These are phyloP conservation scores for Aspidapion aeneum DNA, from an alignment of 2,888 invertebrate species.

Conservation along the genomic window DNA sequence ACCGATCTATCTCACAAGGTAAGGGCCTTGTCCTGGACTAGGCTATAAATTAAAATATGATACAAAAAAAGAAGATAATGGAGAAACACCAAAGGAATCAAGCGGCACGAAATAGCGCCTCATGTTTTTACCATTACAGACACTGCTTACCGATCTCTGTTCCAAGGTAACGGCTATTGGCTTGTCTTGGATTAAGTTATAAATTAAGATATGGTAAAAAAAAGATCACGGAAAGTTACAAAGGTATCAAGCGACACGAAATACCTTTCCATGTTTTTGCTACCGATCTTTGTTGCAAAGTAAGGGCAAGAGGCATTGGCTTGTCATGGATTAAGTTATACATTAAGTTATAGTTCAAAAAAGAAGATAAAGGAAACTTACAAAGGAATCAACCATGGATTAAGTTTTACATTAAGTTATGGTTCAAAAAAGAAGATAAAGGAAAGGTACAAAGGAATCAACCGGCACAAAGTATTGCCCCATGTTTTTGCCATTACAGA, in stretches of 20 bases:
- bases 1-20: too few species aligned
- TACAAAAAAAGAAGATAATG: conserved; percentile 98
- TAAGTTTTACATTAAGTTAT: neutral
- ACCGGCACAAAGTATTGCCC: too few species aligned
- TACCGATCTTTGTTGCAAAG: conserved; percentile 99
- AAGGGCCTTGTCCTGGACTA: too few species aligned
- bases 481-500: too few species aligned
- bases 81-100: conserved; percentile 99
- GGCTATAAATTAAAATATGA: too few species aligned
- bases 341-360: conserved; percentile 17
- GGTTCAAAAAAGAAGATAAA: too few species aligned
- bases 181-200: neutral
- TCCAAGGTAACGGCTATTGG: conserved; percentile 77
- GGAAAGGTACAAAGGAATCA: conserved; percentile 83
- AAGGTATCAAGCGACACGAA: conserved; percentile 98
- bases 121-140: conserved; percentile 99
- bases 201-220: neutral
- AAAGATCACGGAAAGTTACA: neutral
- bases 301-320: conserved; percentile 47
- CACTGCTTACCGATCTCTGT: conserved; percentile 97
- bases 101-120: conserved; percentile 98
- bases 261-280: conserved; percentile 98
- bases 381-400: too few species aligned
- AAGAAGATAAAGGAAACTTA: conserved; percentile 99
- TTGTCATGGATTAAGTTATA: neutral